A percentile compares a stretch with the other conserved stretches of the same genome.
Evolutionary conservation across 2,797 vertebrate genomes (phyloP).

Genomic region (Sphenopsis melanotis): DNA sequence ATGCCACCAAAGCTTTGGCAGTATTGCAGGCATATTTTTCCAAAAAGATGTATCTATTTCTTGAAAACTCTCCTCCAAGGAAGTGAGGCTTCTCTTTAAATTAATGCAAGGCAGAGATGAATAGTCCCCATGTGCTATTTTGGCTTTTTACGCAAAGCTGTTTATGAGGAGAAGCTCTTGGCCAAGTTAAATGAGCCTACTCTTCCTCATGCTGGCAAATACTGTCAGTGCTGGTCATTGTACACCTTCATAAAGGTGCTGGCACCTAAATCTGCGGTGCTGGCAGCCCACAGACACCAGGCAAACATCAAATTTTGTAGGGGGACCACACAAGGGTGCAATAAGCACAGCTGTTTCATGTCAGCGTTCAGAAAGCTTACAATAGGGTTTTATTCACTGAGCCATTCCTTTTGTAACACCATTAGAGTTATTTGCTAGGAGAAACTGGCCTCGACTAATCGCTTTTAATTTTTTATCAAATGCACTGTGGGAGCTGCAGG

Average conservation of each 20-base stretch:
- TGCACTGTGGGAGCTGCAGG: background rate
- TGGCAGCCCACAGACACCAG: background rate
- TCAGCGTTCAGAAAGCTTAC: constrained; percentile 6
- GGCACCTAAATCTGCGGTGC: background rate
- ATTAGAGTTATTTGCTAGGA: background rate
- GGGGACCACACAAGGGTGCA: background rate
- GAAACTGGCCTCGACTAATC: constrained; percentile 16
- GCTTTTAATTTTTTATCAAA: constrained; percentile 41
- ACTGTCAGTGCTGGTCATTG: background rate
- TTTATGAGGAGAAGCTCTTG: constrained; percentile 44
- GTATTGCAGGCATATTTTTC: background rate
- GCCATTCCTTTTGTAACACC: constrained; percentile 10
- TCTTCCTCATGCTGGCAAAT: constrained; percentile 27
- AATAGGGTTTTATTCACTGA: constrained; percentile 18
- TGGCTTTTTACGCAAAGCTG: constrained; percentile 32
- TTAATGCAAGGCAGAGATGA: constrained; percentile 27
- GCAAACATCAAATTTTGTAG: constrained; percentile 45
- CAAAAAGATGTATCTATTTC: background rate
- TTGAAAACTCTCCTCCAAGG: constrained; percentile 26
- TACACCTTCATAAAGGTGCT: background rate
- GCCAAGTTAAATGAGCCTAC: constrained; percentile 35
- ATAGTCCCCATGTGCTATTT: background rate
- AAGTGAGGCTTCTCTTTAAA: constrained; percentile 32
- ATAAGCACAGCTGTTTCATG: constrained; percentile 18
- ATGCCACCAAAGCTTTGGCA: background rate